phyloP scores from a whole-genome alignment of 2,888 invertebrate species.

The Protodeltote pygarga region DNA sequence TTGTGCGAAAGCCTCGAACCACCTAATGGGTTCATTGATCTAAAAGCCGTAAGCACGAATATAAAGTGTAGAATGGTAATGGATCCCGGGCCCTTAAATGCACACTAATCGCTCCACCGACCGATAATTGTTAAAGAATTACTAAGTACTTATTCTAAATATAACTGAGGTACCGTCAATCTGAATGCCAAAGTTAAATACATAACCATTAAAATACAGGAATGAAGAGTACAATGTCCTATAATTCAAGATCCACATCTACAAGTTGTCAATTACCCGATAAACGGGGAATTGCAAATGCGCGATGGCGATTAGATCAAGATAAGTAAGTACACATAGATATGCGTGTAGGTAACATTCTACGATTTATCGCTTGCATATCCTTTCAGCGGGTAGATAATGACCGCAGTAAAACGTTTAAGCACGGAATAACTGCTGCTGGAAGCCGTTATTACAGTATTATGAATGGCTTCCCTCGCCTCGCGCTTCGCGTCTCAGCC shows the following conservation, averaged over 20 bases:
- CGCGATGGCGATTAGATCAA: conserved; percentile 37
- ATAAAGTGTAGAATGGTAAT: too few relatives aligned
- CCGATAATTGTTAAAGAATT: too few relatives aligned
- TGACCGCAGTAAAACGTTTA: conserved; percentile 87
- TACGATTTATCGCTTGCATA: conserved; percentile 85
- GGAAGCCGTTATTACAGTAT: conserved; percentile 86
- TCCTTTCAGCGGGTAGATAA: conserved; percentile 87
- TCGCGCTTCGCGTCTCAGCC: conserved; percentile 52
- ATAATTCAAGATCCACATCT: conserved; percentile 5
- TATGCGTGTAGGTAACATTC: conserved; percentile 71
- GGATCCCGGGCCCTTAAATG: too few relatives aligned
- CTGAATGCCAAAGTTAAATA: too few relatives aligned
- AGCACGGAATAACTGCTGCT: conserved; percentile 85
- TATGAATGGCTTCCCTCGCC: conserved; percentile 82
- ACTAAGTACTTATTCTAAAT: too few relatives aligned
- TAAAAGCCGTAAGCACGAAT: too few relatives aligned
- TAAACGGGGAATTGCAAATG: conserved; percentile 20
- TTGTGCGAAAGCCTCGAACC: conserved; percentile 6
- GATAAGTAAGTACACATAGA: conserved; percentile 52
- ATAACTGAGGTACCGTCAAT: too few relatives aligned
- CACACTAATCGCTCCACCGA: too few relatives aligned
- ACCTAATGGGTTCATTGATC: too few relatives aligned
- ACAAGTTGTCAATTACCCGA: conserved; percentile 15
- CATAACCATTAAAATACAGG: too few relatives aligned
- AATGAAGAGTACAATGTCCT: not conserved